Evolutionary conservation across 1,140 invertebrate genomes (phyloP).

Genomic region (Zaprionus tsacasi): DNA sequence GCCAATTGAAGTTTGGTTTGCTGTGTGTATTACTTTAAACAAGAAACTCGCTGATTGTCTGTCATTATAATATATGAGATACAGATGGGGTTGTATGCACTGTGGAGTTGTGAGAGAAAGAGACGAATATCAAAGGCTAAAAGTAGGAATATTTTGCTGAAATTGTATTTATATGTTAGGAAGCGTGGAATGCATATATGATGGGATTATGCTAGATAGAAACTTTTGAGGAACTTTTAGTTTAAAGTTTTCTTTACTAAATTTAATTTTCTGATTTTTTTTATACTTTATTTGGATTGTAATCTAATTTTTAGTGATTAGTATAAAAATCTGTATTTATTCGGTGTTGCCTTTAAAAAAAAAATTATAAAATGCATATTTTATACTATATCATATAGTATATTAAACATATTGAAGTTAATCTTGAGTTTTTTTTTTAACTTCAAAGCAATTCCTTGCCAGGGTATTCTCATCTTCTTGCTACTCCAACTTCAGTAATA

Average conservation of each 20-base stretch:
- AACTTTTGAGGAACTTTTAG: too few relatives aligned
- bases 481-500: neutral
- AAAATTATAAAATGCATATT: too few relatives aligned
- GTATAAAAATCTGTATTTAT: too few relatives aligned
- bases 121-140: too few relatives aligned
- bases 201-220: too few relatives aligned
- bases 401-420: neutral
- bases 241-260: neutral
- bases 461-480: conserved; percentile 3
- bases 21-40: conserved; percentile 61
- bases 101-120: neutral
- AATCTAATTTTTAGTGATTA: too few relatives aligned
- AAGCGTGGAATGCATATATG: too few relatives aligned
- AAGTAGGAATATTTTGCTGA: too few relatives aligned
- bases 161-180: too few relatives aligned
- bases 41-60: conserved; percentile 65
- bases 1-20: conserved; percentile 75
- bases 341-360: too few relatives aligned
- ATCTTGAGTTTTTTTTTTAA: neutral
- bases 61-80: neutral
- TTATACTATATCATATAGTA: too few relatives aligned
- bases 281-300: too few relatives aligned
- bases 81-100: neutral
- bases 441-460: neutral
- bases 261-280: neutral